Evolutionary conservation across 1,140 invertebrate genomes (phyloP), one percentile per base, ranked within the genome.

Genomic region (Eumaeus atala): DNA sequence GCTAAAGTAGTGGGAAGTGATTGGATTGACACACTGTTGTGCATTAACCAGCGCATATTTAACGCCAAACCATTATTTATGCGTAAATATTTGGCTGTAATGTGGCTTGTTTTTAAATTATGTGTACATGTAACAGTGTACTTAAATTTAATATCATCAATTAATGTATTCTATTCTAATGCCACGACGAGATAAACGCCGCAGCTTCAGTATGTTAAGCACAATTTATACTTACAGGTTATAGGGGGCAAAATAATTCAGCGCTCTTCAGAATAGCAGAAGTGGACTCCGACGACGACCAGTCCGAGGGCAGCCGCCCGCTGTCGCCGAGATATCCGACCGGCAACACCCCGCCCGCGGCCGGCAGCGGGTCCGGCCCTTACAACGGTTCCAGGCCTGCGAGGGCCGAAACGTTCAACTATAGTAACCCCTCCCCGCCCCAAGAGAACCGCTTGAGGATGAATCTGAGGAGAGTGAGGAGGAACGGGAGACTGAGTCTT

Each of bases 221-320:
- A n/a, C n/a, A n/a, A 28, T 42, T 11, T 48, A 17, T 58, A 52
- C 17, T 28, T 55, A 14, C 56, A 88, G 84, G 84, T 33, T 87
- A 86, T 48, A 74, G 85, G 44, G 84, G 85, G n/a, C 78, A 86
- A 69, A 86, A 70, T 54, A 83, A 79, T 62, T 80, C 83, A 40
- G 73, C 84, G n/a, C 58, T 90, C 34, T 90, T 89, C 61, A 72
- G 89, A 48, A 86, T 90, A 61, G 84, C 88, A 3, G 89, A 90
- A 59, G 88, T 89, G 11, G 89, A 90, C 67, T 91, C 90, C 0
- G 90, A 90, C 47, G 89, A 90, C 55, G 89, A 90, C 58, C 82
- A 87, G 51, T 86, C 87, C 0, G 71, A 67, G 0, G 62, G 77
- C 61, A 83, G 83, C 58, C 75, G 73, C 34, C 77, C 78, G 1